Evolutionary conservation across 2,888 invertebrate species (phyloP), one percentile per base, ranked within the genome.

Genomic region (Ornithoptera priamus): DNA sequence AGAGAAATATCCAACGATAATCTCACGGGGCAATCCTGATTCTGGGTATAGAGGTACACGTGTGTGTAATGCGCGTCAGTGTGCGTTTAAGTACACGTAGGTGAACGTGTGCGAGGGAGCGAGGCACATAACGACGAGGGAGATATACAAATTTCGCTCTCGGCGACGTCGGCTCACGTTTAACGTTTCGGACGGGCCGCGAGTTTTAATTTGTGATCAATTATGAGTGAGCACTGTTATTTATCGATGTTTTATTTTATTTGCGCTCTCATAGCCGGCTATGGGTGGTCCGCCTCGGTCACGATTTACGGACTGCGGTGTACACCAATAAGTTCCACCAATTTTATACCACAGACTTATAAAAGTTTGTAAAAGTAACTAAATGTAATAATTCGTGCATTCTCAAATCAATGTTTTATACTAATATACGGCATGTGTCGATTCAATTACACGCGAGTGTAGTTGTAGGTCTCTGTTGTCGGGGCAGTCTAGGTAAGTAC

Each of bases 131-230:
- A 42, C 56, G 60, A 53, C 71, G 79, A 68, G 70, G 70, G 69
- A 72, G 68, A 81, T 81, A 84, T 82, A 86, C 87, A 84, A 88
- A 89, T 88, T 90, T 89, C 80, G 90, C 89, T 90, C 86, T 88
- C 89, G 89, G 90, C 89, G 81, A 85, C 84, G 85, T 85, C 80
- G 81, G 85, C 84, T 80, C 81, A 77, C 88, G 85, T 87, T 89
- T 86, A 90, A 90, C 88, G 85, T 90, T 89, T 88, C 84, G 90
- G 88, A 87, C 90, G 88, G 88, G 87, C 85, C 83, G 85, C 89
- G 86, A 88, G 87, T 92, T 92, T 92, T 92, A 92, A 92, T 92
- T 92, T 92, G 92, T 92, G 90, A 91, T 92, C 92, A 92, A 92
- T 92, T 92, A 92, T 92, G 90, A 91, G 89, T 86, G 87, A 85